Base-by-base conservation (phyloP, 2,797 vertebrate genomes). In the Tachyglossus aculeatus region DNA sequence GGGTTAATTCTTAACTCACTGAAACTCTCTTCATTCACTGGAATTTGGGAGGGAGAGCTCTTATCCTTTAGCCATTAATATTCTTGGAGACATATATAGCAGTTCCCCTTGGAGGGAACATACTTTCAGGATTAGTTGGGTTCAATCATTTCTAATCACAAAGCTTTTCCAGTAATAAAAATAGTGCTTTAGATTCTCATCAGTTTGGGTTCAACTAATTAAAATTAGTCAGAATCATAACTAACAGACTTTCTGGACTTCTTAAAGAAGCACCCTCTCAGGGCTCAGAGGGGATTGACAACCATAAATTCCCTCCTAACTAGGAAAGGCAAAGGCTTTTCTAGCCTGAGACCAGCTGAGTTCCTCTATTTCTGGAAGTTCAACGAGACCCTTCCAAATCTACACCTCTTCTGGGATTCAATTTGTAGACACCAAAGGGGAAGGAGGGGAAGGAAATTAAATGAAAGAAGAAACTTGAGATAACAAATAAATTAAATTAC, bases 201-300 rank as follows among this genome's bases (percentile, higher is more conserved):
- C 24, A 62, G 19, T 67, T 86, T 62, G 67, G 24, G 72, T 5
- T 47, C 37, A 24, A 14, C 21, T 80, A 85, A 65, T 78, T 71
- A 77, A 81, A 77, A 69, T 71, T 50, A 72, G 40, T 24, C 38
- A 65, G 85, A 47, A 64, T 7, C 32, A 64, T 33, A 53, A 8
- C 21, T 34, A 48, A 41, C 61, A 15, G 32, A 38, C 31, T 3
- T 66, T 69, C 31, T 24, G 31, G 69, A 22, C 3, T 29, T 67
- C 22, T 67, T 25, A 8, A 9, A 61, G 7, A 64, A 25, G 38
- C 7, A 44, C 11, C 39, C 22, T 32, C 27, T 4, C 9, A 18
- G 54, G 40, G 36, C 2, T n/a, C n/a, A n/a, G n/a, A n/a, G n/a
- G n/a, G n/a, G 25, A 25, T 29, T 8, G 15, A 47, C 15, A 18